Evolutionary conservation across 2,113 vertebrate genomes (phyloP).

Genomic region (Philantomba maxwellii): DNA sequence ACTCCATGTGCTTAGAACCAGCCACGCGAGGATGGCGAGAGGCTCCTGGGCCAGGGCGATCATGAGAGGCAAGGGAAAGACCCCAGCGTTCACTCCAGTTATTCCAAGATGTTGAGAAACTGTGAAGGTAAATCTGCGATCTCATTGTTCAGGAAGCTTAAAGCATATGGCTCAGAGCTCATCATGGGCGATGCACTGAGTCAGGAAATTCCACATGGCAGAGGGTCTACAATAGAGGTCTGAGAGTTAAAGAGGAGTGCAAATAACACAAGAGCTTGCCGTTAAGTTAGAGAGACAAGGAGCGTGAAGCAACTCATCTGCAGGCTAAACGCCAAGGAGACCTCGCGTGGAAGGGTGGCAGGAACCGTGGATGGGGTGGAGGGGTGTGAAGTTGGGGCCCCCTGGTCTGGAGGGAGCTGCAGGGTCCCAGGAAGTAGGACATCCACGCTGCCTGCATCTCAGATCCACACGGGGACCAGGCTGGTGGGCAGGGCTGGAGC

Average conservation of each 20-base stretch:
- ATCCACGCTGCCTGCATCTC: rapidly evolving
- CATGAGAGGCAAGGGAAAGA: not conserved
- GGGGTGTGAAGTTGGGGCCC: not conserved
- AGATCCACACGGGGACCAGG: not conserved
- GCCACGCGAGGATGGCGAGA: rapidly evolving
- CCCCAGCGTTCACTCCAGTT: not conserved
- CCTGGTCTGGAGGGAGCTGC: not conserved
- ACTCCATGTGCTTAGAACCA: not conserved
- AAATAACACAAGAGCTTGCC: not conserved
- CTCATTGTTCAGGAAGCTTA: not conserved
- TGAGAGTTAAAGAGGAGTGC: not conserved
- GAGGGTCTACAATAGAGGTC: not conserved
- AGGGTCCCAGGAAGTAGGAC: not conserved
- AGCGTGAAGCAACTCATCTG: not conserved
- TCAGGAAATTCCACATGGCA: not conserved
- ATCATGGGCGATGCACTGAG: not conserved
- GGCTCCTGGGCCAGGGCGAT: not conserved
- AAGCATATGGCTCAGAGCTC: not conserved
- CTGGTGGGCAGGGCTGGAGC: not conserved
- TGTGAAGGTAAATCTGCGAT: not conserved
- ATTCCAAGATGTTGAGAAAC: not conserved
- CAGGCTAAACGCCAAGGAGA: not conserved
- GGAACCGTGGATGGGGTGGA: rapidly evolving
- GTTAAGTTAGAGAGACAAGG: not conserved
- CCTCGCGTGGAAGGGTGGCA: rapidly evolving